Base-by-base conservation (phyloP, 2,888 invertebrate genomes). In the Steromphala cineraria region DNA sequence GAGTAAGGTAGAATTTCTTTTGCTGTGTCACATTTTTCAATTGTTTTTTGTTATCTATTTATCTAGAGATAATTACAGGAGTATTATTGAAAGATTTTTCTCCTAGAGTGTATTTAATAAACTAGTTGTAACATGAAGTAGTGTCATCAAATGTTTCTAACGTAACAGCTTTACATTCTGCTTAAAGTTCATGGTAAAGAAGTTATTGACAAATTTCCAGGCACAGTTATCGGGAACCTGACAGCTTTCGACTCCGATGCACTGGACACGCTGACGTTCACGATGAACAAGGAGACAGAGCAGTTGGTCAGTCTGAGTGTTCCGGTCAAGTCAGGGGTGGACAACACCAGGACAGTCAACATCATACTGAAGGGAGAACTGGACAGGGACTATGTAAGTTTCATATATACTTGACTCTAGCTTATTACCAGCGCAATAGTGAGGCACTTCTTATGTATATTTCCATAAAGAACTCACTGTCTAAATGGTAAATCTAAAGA, bases 321-420 rank as follows among this genome's bases (percentile, higher is more conserved):
- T 46, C 83, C 84, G 0, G 75, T 84, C n/a, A 24, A 75, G 28
- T 62, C 75, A 7, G 86, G 86, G 3, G 84, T 85, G 53, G 55
- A 62, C 0, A 83, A 78, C 21, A 87, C 88, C 4, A 75, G 89
- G 78, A 80, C 80, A 24, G 90, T 89, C 15, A 87, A 90, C 82
- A 87, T 91, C 46, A 84, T 88, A n/a, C 85, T 91, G 8, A 89
- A 82, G 10, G 56, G 81, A 53, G 40, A 76, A 13, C 84, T 91
- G 7, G 90, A 91, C 80, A 86, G 91, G 77, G 91, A 91, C 80
- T 87, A 81, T 77, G 89, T 89, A 80, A 84, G 88, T 82, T 46
- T 19, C 19, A 17, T 40, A 53, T 2, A 4, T 36, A 7, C 7
- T 36, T 36, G n/a, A n/a, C n/a, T n/a, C n/a, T n/a, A n/a, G n/a